Evolutionary conservation across 1,140 invertebrate species (phyloP).

Genomic region (Mycetomoellerius zeteki): DNA sequence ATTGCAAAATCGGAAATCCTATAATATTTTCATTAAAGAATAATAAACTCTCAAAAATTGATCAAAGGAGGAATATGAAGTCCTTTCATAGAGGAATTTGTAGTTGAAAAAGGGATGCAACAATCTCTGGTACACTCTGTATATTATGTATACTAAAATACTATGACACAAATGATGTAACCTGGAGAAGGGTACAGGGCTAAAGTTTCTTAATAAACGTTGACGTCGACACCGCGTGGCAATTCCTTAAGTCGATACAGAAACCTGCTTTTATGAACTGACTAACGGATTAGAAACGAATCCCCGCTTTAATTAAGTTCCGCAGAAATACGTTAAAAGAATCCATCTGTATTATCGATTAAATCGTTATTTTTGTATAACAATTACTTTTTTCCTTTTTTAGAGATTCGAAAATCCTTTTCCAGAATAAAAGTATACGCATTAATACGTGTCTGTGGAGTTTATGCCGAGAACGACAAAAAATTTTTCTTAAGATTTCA

Average conservation of each 20-base stretch:
- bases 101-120: not conserved
- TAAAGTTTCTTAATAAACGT: constrained; percentile 63
- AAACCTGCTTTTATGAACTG: constrained; percentile 54
- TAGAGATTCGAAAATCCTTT: too few species aligned
- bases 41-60: constrained; percentile 11
- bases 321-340: not conserved
- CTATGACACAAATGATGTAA: constrained; percentile 12
- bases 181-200: not conserved
- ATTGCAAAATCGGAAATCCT: not conserved
- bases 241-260: constrained; percentile 55
- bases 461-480: too few species aligned
- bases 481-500: too few species aligned
- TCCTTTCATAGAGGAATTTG: not conserved
- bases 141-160: constrained; percentile 29
- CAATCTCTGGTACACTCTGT: constrained; percentile 4
- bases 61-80: too few species aligned
- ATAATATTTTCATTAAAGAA: not conserved
- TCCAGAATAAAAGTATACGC: too few species aligned
- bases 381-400: too few species aligned
- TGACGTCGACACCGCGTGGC: constrained; percentile 57
- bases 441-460: too few species aligned
- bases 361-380: too few species aligned
- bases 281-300: constrained; percentile 52
- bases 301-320: constrained; percentile 33
- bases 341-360: too few species aligned